Percentiles rank a stretch among this genome's conserved stretches.
These are phyloP conservation scores for Sinocyclocheilus rhinocerous DNA, from an alignment of 2,113 vertebrate genomes.

Conservation along the genomic window DNA sequence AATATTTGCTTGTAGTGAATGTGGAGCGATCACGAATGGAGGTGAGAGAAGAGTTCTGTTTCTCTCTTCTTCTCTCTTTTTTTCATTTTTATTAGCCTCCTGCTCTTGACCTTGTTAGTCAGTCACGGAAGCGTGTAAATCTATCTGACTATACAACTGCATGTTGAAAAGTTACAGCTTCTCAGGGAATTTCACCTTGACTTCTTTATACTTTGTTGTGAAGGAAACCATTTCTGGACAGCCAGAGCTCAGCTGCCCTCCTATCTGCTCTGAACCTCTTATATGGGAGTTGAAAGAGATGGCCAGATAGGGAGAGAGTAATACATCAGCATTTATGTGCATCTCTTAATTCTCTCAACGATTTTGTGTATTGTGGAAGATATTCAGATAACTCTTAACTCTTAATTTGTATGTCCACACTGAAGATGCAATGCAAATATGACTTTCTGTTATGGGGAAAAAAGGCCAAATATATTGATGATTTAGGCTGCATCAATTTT, in stretches of 20 bases:
- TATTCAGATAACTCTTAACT: not conserved
- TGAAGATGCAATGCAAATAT: not conserved
- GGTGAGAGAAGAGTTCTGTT: constrained; percentile 16
- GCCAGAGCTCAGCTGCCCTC: not conserved
- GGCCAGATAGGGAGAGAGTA: not conserved
- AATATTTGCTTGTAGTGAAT: not conserved
- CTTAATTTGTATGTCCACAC: not conserved
- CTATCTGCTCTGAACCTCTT: constrained; percentile 6
- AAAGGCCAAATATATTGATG: no score
- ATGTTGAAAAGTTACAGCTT: constrained; percentile 78
- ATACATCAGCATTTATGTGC: not conserved
- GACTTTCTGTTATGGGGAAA: no score
- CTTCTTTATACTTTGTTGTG: constrained; percentile 62
- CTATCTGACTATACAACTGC: constrained; percentile 63
- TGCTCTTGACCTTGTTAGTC: constrained; percentile 61
- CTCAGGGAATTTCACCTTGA: constrained; percentile 74
- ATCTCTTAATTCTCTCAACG: not conserved
- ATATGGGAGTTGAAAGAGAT: constrained; percentile 12
- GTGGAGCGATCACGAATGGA: constrained; percentile 1
- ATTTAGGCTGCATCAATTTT: no score
- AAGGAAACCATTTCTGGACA: constrained; percentile 58
- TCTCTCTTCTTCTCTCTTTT: constrained; percentile 25
- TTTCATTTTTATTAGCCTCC: constrained; percentile 55
- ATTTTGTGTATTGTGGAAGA: not conserved
- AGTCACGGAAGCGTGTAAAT: constrained; percentile 73